Evolutionary conservation across 2,888 invertebrate species (phyloP).

Genomic region (Epirrhoe tristata): DNA sequence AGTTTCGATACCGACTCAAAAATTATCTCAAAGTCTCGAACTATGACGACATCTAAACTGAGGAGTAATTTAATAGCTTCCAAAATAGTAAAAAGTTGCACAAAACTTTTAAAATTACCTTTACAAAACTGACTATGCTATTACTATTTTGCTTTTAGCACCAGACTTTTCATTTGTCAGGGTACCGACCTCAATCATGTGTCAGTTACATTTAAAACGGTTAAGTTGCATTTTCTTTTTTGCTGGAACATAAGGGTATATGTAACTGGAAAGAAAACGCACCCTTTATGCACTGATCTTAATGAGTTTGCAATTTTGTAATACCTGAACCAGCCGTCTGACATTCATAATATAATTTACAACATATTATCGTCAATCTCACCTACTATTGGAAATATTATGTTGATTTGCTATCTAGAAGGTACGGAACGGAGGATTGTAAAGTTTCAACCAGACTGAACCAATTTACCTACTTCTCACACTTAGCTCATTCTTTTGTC

Average conservation of each 20-base stretch:
- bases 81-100: not conserved
- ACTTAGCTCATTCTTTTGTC: slow-evolving; percentile 27
- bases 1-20: too few species aligned
- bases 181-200: slow-evolving; percentile 3
- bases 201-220: not conserved
- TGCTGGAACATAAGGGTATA: not conserved
- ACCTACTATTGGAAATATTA: not conserved
- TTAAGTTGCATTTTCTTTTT: not conserved
- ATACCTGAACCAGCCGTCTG: too few species aligned
- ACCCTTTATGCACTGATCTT: not conserved
- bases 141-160: too few species aligned
- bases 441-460: not conserved
- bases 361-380: too few species aligned
- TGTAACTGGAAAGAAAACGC: not conserved
- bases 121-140: too few species aligned
- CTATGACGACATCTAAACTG: not conserved
- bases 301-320: too few species aligned
- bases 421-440: not conserved
- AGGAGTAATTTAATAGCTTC: not conserved
- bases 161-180: not conserved
- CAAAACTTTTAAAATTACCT: not conserved
- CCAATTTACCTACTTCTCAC: slow-evolving; percentile 1
- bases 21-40: too few species aligned
- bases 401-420: not conserved
- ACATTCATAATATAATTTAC: too few species aligned